phyloP scores from a whole-genome alignment of 2,113 vertebrate genomes.

The Nothocercus julius region DNA sequence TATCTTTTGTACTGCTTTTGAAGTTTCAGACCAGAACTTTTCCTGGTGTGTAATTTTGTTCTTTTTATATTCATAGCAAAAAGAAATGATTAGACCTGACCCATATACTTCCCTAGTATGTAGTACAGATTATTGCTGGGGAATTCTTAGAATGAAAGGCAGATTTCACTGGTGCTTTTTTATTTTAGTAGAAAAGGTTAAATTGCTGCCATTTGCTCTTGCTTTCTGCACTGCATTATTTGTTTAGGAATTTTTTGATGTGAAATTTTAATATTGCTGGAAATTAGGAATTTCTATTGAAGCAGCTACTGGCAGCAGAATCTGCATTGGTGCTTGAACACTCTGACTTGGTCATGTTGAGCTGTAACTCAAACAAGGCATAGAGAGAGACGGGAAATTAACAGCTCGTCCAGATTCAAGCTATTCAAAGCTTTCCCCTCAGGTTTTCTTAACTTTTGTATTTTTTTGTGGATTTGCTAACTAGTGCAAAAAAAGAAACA shows the following conservation, averaged over 20 bases:
- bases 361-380: not conserved
- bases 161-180: not conserved
- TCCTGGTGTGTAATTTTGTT: not conserved
- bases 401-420: not conserved
- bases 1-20: not conserved
- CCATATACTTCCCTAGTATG: not conserved
- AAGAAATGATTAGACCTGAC: not conserved
- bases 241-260: not conserved
- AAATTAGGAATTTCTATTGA: not conserved
- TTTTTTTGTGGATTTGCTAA: not conserved
- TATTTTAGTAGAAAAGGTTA: not conserved
- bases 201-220: not conserved
- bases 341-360: not conserved
- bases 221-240: not conserved
- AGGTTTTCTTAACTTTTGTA: not conserved
- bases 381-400: not conserved
- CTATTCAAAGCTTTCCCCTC: not conserved
- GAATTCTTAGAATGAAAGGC: not conserved
- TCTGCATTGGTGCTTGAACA: not conserved
- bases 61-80: not conserved
- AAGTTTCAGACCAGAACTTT: not conserved
- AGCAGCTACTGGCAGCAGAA: not conserved
- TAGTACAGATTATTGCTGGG: not conserved
- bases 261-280: not conserved
- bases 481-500: not conserved